Conservation (phyloP, 1,140 invertebrate species). For the Drosophila ambigua region DNA sequence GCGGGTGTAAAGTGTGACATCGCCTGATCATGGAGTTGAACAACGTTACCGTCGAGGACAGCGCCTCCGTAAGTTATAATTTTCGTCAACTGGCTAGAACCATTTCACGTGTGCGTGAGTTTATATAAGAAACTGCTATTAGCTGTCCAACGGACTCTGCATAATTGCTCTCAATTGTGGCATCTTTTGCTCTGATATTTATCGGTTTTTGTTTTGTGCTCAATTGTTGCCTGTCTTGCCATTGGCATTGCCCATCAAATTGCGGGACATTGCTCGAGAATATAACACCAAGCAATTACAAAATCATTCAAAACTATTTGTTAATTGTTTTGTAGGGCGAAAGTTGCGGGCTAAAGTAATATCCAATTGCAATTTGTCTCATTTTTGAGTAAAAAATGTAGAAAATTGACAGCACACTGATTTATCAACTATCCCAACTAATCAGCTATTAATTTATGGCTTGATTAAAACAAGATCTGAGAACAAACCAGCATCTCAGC, state of each 20-base stretch:
- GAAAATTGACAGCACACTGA: constrained; percentile 13
- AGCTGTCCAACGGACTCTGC: constrained; percentile 9
- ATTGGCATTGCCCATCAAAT: constrained; percentile 1
- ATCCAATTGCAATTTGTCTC: constrained; percentile 52
- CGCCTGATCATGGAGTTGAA: constrained; percentile 54
- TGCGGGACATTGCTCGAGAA: neutral
- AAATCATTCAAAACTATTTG: constrained; percentile 13
- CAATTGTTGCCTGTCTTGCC: constrained; percentile 14
- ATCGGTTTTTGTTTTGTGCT: constrained; percentile 30
- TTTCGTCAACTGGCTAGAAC: neutral
- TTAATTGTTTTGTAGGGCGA: constrained; percentile 8
- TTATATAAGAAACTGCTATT: constrained; percentile 53
- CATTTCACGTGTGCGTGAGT: constrained; percentile 5
- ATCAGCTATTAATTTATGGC: constrained; percentile 61
- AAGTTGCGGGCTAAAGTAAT: neutral
- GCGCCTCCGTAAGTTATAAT: constrained; percentile 37
- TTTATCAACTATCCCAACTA: constrained; percentile 44
- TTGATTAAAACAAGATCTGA: constrained; percentile 36
- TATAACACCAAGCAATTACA: constrained; percentile 24
- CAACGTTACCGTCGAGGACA: constrained; percentile 52
- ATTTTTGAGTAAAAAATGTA: constrained; percentile 35
- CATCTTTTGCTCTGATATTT: constrained; percentile 20
- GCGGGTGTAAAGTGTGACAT: constrained; percentile 29
- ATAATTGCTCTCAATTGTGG: constrained; percentile 27
- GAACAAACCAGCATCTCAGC: constrained; percentile 14